Percentiles rank a stretch among this genome's conserved stretches.
Evolutionary conservation across 2,797 vertebrate genomes (phyloP).

Genomic region (Tinamus major): DNA sequence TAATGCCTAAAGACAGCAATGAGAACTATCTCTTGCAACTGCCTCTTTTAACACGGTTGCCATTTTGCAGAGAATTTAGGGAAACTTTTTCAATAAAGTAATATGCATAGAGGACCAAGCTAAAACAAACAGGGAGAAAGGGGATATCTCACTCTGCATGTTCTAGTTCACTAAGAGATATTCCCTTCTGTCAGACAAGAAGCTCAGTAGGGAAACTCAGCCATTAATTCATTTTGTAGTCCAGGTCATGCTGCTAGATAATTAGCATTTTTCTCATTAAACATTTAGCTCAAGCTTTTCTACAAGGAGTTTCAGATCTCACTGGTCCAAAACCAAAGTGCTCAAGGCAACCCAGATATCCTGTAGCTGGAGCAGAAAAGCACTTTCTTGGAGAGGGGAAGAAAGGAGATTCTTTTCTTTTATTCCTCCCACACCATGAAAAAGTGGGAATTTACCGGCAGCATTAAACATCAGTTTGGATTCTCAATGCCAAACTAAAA

Average conservation of each 20-base stretch:
- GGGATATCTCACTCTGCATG: not conserved
- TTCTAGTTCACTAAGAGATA: not conserved
- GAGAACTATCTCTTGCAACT: not conserved
- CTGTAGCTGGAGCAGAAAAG: not conserved
- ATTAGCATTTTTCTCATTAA: not conserved
- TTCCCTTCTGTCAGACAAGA: not conserved
- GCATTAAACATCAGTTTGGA: not conserved
- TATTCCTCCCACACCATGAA: too few species aligned
- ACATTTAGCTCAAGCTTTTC: not conserved
- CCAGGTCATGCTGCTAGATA: not conserved
- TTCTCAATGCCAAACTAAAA: not conserved
- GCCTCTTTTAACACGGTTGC: not conserved
- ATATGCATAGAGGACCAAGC: not conserved
- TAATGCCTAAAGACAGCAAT: not conserved
- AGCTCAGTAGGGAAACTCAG: not conserved
- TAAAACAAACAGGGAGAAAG: not conserved
- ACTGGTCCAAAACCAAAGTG: not conserved
- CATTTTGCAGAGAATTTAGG: not conserved
- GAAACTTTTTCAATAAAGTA: not conserved
- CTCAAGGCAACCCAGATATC: not conserved
- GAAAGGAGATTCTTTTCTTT: not conserved
- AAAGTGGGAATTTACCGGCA: not conserved
- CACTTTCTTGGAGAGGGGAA: not conserved
- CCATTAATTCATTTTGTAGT: not conserved
- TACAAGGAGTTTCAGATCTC: not conserved